These are phyloP conservation scores for Omphaloscelis lunosa DNA, from an alignment of 2,888 invertebrate genomes.

Conservation along the genomic window DNA sequence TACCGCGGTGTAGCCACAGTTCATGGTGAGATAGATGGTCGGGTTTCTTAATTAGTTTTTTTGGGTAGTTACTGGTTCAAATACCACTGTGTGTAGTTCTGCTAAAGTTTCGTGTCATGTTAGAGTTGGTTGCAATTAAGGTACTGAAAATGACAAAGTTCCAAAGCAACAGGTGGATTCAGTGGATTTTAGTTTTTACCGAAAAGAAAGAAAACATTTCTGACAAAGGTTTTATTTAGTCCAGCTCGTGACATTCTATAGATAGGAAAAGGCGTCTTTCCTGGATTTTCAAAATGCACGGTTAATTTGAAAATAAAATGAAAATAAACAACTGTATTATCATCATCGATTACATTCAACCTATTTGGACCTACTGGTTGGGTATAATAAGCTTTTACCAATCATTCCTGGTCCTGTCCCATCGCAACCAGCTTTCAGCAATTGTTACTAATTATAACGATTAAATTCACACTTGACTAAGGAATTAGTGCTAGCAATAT, in stretches of 20 bases:
- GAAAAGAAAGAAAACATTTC: neutral
- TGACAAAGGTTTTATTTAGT: too few species aligned
- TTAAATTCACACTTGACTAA: neutral
- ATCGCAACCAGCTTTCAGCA: too few species aligned
- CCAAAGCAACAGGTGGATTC: neutral
- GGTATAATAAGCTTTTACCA: too few species aligned
- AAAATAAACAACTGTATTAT: neutral
- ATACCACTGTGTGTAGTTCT: constrained; percentile 3
- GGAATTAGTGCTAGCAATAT: neutral
- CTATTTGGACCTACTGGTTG: too few species aligned
- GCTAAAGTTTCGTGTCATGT: neutral
- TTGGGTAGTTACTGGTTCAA: constrained; percentile 14
- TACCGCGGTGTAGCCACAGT: constrained; percentile 38
- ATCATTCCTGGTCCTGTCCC: neutral
- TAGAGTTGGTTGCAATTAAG: neutral
- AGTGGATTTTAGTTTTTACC: neutral
- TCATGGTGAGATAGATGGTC: constrained; percentile 27
- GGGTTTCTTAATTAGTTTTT: constrained; percentile 57
- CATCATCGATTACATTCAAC: neutral
- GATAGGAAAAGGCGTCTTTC: fast-evolving
- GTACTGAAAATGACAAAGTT: neutral
- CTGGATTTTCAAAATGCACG: fast-evolving
- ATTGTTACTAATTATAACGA: neutral
- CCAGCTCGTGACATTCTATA: neutral
- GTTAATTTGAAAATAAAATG: neutral